Percentiles rank a stretch among this genome's conserved stretches.
Conservation (phyloP, 1,140 invertebrate species). For the Calliopsis andreniformis region DNA sequence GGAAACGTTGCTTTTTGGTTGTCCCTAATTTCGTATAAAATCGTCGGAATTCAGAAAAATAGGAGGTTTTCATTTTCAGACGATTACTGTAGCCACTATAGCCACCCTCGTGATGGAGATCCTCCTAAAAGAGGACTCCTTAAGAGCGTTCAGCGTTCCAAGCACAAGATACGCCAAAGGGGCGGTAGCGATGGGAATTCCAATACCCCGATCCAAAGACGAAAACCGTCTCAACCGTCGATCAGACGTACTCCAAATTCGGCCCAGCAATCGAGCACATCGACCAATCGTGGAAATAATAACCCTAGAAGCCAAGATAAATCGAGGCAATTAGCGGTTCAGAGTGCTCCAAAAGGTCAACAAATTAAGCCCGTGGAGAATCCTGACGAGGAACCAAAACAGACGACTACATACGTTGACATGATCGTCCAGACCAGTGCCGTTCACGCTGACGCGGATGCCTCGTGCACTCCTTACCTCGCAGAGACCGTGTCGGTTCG, state of each 20-base stretch:
- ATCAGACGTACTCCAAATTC: background rate
- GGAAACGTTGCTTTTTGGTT: background rate
- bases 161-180: conserved; percentile 8
- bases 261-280: too few relatives aligned
- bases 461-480: background rate
- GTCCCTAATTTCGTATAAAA: background rate
- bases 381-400: background rate
- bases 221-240: background rate
- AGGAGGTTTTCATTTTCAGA: conserved; percentile 8
- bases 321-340: too few relatives aligned
- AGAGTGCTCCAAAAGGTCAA: background rate
- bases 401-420: background rate
- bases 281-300: background rate
- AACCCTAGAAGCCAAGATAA: background rate
- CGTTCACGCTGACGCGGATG: background rate
- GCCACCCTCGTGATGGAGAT: background rate
- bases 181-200: conserved; percentile 41
- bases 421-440: background rate
- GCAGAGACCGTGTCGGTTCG: background rate
- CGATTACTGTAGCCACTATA: background rate
- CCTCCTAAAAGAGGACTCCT: background rate
- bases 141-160: background rate
- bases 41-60: background rate
- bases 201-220: background rate
- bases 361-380: background rate